Conservation (phyloP, 2,113 vertebrate genomes). For the Bubalus kerabau region DNA sequence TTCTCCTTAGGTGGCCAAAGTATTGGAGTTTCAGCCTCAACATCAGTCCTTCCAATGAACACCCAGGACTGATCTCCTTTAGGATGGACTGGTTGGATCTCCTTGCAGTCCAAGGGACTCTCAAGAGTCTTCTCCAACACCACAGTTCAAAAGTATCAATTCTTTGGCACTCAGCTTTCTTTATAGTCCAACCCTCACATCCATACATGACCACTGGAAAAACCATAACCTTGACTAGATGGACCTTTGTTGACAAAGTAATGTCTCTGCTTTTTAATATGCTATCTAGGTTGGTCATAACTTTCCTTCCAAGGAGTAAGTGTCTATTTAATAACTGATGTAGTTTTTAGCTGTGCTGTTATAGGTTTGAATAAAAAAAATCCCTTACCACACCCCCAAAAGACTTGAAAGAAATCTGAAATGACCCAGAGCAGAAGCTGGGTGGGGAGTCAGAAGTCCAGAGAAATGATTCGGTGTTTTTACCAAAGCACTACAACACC, state of each 20-base stretch:
- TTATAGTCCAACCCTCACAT: neutral
- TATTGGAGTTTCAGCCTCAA: neutral
- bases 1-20: neutral
- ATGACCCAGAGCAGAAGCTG: neutral
- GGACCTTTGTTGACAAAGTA: neutral
- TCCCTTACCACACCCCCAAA: neutral
- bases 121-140: neutral
- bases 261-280: neutral
- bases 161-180: fast-evolving
- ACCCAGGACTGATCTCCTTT: neutral
- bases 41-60: neutral
- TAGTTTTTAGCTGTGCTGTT: neutral
- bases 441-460: neutral
- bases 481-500: no score
- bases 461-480: neutral
- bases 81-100: neutral
- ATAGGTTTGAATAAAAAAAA: neutral
- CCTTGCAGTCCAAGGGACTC: neutral
- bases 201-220: neutral
- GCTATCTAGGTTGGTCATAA: neutral
- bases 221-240: neutral
- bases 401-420: neutral
- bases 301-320: neutral
- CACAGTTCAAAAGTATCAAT: neutral
- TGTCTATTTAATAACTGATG: neutral